A percentile compares a stretch with the other conserved stretches of the same genome.
Conservation (phyloP, 2,797 vertebrate genomes). For the Clarias platycephalus region DNA sequence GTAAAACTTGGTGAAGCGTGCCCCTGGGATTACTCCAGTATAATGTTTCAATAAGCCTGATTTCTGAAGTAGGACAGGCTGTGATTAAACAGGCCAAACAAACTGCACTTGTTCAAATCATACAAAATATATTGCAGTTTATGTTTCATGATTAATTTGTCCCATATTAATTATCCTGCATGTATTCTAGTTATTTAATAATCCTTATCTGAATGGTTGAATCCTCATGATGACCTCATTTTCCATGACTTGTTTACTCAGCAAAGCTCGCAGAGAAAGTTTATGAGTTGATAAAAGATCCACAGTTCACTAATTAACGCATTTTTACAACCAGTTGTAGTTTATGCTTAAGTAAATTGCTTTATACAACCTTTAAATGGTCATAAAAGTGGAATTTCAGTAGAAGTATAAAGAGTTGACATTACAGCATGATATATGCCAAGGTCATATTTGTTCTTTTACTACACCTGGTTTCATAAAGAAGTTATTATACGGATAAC, state of each 20-base stretch:
- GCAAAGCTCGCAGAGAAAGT: neutral
- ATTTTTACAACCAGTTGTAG: neutral
- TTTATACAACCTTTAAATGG: neutral
- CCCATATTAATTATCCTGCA: neutral
- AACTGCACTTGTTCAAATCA: neutral
- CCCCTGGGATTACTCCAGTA: neutral
- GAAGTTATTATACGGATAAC: neutral
- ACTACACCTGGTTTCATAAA: conserved; percentile 15
- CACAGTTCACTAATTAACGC: neutral
- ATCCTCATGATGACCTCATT: neutral
- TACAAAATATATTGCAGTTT: neutral
- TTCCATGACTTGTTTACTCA: neutral
- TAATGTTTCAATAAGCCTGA: neutral
- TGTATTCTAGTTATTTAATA: neutral
- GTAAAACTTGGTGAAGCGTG: no score
- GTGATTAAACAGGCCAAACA: neutral
- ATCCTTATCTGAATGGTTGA: neutral
- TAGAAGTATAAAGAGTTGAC: neutral
- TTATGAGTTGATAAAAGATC: conserved; percentile 8
- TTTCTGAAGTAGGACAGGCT: neutral
- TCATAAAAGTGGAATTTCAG: conserved; percentile 3
- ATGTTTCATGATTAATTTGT: no score
- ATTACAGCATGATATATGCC: neutral
- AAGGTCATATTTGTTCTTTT: conserved; percentile 14
- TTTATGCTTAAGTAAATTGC: neutral